A percentile compares a stretch with the other conserved stretches of the same genome.
phyloP scores from a whole-genome alignment of 2,888 invertebrate species.

The Bembecia ichneumoniformis region DNA sequence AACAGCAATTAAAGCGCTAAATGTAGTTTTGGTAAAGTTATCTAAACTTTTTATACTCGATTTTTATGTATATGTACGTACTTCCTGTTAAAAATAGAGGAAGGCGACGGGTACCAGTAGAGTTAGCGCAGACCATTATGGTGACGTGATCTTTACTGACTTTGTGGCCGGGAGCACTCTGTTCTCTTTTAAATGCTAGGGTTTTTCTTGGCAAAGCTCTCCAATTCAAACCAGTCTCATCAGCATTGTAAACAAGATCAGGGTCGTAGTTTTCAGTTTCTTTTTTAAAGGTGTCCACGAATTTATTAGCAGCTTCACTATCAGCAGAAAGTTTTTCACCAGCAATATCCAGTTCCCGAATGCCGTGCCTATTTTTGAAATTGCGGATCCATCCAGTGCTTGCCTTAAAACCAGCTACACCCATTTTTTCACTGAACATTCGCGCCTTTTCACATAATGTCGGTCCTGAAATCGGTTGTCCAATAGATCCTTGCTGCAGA shows the following conservation, averaged over 20 bases:
- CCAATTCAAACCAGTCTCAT: conserved; percentile 11
- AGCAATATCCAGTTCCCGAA: conserved; percentile 9
- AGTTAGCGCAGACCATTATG: background rate
- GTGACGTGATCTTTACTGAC: conserved; percentile 1
- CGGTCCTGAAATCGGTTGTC: conserved; percentile 13
- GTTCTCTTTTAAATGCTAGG: conserved; percentile 8
- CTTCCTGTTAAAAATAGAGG: conserved; percentile 1
- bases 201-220: conserved; percentile 10
- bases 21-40: background rate
- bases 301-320: conserved; percentile 6
- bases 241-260: conserved; percentile 7
- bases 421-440: background rate
- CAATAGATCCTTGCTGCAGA: background rate
- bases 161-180: conserved; percentile 1
- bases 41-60: background rate
- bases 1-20: no score
- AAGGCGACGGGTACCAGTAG: background rate
- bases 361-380: conserved; percentile 8
- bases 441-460: conserved; percentile 6
- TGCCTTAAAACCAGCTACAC: conserved; percentile 4
- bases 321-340: conserved; percentile 1
- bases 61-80: no score
- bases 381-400: conserved; percentile 2
- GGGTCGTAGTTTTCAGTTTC: conserved; percentile 1
- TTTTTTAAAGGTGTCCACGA: conserved; percentile 10